phyloP scores from a whole-genome alignment of 2,113 vertebrate species.

The Coryphaenoides rupestris region DNA sequence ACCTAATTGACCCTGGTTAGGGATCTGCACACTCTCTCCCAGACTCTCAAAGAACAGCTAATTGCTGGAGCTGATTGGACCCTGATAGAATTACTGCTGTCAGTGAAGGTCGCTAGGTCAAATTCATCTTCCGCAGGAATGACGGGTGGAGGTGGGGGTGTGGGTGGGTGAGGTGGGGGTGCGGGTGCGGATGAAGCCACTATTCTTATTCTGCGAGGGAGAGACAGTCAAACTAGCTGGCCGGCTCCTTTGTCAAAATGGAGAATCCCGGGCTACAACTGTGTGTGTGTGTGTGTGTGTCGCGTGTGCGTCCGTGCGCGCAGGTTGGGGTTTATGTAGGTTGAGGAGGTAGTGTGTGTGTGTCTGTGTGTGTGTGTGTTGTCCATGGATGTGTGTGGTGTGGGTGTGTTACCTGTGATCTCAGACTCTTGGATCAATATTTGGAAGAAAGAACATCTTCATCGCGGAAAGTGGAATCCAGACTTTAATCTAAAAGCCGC shows the following conservation, averaged over 20 bases:
- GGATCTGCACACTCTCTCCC: conserved; percentile 53
- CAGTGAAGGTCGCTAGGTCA: conserved; percentile 69
- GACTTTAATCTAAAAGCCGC: too few relatives aligned
- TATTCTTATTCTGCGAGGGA: too few relatives aligned
- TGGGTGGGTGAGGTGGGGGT: too few relatives aligned
- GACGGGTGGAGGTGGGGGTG: background rate
- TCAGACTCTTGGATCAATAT: conserved; percentile 35
- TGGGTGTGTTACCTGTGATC: conserved; percentile 19
- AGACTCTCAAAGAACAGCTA: conserved; percentile 63
- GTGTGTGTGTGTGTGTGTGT: too few relatives aligned
- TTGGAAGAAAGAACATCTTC: conserved; percentile 34
- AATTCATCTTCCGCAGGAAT: conserved; percentile 50
- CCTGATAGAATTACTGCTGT: conserved; percentile 73
- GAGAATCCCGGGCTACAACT: too few relatives aligned
- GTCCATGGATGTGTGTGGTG: too few relatives aligned
- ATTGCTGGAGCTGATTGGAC: conserved; percentile 70
- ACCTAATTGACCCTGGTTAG: conserved; percentile 72
- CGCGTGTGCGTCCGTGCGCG: too few relatives aligned
- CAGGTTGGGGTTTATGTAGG: too few relatives aligned
- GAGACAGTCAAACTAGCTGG: too few relatives aligned
- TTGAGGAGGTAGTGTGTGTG: too few relatives aligned
- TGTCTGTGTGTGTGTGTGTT: too few relatives aligned
- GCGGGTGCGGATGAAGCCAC: conserved; percentile 10
- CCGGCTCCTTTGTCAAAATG: too few relatives aligned
- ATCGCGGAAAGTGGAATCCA: background rate